Evolutionary conservation across 2,797 vertebrate species (phyloP).

Genomic region (Enteromius treurensis): DNA sequence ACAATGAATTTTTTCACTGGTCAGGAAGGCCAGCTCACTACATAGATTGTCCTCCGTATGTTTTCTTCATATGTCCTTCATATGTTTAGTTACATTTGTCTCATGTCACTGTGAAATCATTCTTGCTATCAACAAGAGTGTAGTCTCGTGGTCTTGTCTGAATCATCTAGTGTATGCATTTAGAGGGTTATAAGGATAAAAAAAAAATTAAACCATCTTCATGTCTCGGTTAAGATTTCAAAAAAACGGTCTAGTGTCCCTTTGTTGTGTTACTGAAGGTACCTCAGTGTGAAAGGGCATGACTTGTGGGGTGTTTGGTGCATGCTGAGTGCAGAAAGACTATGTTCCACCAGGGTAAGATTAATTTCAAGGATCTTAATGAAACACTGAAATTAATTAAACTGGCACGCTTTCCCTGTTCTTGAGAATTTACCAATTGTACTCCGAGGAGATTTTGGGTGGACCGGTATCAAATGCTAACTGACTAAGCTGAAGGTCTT

Average conservation of each 20-base stretch:
- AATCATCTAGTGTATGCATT: no score
- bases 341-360: not conserved
- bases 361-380: conserved; percentile 12
- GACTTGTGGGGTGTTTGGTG: not conserved
- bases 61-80: no score
- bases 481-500: conserved; percentile 21
- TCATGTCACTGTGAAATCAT: no score
- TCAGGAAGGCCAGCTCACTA: no score
- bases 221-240: not conserved
- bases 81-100: no score
- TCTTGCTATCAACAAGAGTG: no score
- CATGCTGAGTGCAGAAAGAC: not conserved
- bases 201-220: not conserved
- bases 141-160: no score
- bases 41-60: no score
- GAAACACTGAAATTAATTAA: conserved; percentile 18
- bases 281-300: not conserved
- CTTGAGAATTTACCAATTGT: not conserved
- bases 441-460: not conserved
- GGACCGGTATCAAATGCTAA: conserved; percentile 47
- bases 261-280: not conserved
- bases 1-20: no score
- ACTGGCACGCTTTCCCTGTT: not conserved
- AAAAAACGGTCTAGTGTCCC: not conserved
- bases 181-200: no score